phyloP scores from a whole-genome alignment of 2,113 vertebrate genomes.

The Lepisosteus osseus region DNA sequence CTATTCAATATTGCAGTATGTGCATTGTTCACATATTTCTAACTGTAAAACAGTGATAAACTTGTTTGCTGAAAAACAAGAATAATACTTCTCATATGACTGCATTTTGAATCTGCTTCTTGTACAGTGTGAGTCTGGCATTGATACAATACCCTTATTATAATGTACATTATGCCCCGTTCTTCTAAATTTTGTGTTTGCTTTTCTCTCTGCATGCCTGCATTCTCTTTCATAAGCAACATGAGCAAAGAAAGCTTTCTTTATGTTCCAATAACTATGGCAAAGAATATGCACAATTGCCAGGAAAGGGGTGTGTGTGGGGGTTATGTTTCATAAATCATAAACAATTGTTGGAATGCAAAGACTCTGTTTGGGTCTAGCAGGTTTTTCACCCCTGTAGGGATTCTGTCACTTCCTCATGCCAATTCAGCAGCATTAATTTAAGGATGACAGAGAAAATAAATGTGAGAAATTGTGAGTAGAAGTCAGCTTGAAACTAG shows the following conservation, averaged over 20 bases:
- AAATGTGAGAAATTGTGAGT: not conserved
- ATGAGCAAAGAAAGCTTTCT: slow-evolving; percentile 30
- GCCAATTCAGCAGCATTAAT: not conserved
- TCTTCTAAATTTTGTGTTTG: slow-evolving; percentile 11
- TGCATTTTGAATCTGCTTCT: slow-evolving; percentile 10
- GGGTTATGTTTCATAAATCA: not conserved
- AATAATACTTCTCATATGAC: not conserved
- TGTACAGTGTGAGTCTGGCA: slow-evolving; percentile 28
- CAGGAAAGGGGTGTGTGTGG: not conserved
- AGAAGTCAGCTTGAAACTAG: not conserved
- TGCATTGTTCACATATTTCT: too few species aligned
- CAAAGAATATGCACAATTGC: slow-evolving; percentile 22
- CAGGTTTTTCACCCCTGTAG: not conserved
- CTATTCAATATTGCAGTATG: too few species aligned
- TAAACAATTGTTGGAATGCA: not conserved
- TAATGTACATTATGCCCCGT: slow-evolving; percentile 5
- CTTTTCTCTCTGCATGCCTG: slow-evolving; percentile 4
- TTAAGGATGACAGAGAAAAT: not conserved
- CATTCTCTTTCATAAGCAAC: slow-evolving; percentile 22
- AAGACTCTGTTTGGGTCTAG: not conserved
- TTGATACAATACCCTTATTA: slow-evolving; percentile 33
- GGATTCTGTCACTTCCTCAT: not conserved
- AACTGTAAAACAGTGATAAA: too few species aligned
- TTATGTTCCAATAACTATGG: slow-evolving; percentile 37
- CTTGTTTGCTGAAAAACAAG: not conserved